Evolutionary conservation across 2,797 vertebrate species (phyloP), one percentile per base, ranked within the genome.

Genomic region (Eulemur albifrons): DNA sequence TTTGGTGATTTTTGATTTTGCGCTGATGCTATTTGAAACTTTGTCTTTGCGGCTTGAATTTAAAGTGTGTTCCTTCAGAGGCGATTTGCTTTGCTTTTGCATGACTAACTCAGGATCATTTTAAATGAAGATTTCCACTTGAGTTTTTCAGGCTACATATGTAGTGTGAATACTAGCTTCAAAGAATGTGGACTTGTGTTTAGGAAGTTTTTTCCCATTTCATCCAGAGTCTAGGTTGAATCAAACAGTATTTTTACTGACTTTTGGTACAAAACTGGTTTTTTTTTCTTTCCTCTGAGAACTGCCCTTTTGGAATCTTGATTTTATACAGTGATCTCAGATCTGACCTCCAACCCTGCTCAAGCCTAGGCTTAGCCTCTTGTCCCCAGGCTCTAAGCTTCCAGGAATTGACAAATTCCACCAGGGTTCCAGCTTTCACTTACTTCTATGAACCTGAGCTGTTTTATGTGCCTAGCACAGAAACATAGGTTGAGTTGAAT

Each of bases 91-190:
- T 92, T 92, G 57, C 21, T 87, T 86, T 94, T 88, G 40, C 30
- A 23, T 87, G 54, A 75, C 40, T 88, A 59, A 73, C 50, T 80
- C 80, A 52, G 35, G 43, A 48, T 35, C 35, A 38, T 54, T 90
- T 95, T 84, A 89, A 93, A 88, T 57, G 59, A 95, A 81, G 48
- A 76, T 81, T 90, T 88, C 52, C 93, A 43, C 17, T 52, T 93
- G 27, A 91, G 10, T 45, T 83, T 90, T 88, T 88, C 15, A 81
- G 77, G 54, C 27, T 76, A 59, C 23, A 57, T 30, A 18, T 21
- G 17, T 54, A 65, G 40, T 92, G 5, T 94, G 30, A 75, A 61
- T 79, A 63, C 80, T 82, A 92, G 18, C 40, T 93, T 77, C 8
- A 79, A 59, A 84, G 87, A 79, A 43, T 90, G 27, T 94, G 61